Conservation (phyloP, 2,888 invertebrate genomes). For the Lasius fuliginosus region DNA sequence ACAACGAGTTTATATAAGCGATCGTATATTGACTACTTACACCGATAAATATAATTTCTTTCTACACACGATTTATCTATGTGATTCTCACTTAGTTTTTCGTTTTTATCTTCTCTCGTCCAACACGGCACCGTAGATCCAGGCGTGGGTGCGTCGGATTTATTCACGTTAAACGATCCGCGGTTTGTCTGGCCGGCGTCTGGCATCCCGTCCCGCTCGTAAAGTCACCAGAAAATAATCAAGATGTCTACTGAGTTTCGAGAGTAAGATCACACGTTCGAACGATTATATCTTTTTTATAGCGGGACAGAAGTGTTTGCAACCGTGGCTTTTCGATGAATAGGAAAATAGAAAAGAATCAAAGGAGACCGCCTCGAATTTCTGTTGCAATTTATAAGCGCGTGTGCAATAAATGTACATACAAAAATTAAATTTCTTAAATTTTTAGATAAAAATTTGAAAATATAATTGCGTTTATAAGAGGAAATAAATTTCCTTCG, state of each 20-base stretch:
- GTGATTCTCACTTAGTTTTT: slow-evolving; percentile 4
- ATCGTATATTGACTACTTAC: slow-evolving; percentile 34
- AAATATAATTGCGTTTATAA: background rate
- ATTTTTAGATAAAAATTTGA: background rate
- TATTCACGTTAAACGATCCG: slow-evolving; percentile 71
- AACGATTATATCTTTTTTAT: slow-evolving; percentile 66
- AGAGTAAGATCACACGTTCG: slow-evolving; percentile 39
- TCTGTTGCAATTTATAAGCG: background rate
- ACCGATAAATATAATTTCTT: slow-evolving; percentile 38
- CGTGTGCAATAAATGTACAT: background rate
- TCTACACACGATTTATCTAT: slow-evolving; percentile 33
- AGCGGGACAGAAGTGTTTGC: slow-evolving; percentile 24
- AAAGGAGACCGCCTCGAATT: background rate
- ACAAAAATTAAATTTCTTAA: background rate
- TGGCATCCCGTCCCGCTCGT: slow-evolving; percentile 73
- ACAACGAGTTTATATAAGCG: slow-evolving; percentile 34
- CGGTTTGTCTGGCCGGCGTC: slow-evolving; percentile 75
- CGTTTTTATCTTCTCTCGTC: slow-evolving; percentile 10
- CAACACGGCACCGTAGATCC: slow-evolving; percentile 56
- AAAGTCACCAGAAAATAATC: slow-evolving; percentile 71
- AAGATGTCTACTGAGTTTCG: slow-evolving; percentile 53
- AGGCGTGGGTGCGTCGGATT: slow-evolving; percentile 72
- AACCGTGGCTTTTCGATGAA: slow-evolving; percentile 6
- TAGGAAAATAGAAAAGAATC: slow-evolving; percentile 27
- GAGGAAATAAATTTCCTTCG: background rate